Evolutionary conservation across 2,797 vertebrate genomes (phyloP).

Genomic region (Oceanodroma leucorhoa): DNA sequence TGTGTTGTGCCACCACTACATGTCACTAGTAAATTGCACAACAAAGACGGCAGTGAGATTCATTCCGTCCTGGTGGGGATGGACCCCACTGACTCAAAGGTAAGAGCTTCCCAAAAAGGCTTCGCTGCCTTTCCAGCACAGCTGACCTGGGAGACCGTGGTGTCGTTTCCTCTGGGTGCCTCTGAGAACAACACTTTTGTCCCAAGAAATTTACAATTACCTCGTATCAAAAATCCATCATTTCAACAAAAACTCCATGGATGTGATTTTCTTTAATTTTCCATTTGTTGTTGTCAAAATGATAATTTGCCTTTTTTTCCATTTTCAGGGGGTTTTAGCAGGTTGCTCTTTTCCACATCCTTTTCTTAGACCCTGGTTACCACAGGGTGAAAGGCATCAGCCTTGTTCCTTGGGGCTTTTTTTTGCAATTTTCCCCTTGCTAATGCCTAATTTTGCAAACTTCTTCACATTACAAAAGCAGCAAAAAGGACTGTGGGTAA

Average conservation of each 20-base stretch:
- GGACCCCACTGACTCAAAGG: not conserved
- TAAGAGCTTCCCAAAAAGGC: not conserved
- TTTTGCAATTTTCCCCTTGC: not conserved
- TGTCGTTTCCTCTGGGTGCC: accelerated
- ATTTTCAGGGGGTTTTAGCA: not conserved
- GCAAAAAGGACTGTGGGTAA: not conserved
- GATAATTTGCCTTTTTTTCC: not conserved
- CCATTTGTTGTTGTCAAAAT: not conserved
- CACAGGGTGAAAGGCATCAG: not conserved
- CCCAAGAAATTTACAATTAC: not conserved
- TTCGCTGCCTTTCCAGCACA: not conserved
- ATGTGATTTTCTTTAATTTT: not conserved
- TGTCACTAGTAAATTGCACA: not conserved
- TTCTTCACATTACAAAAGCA: not conserved
- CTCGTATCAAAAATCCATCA: not conserved
- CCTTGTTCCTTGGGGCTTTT: not conserved
- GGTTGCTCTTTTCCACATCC: not conserved
- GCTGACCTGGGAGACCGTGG: accelerated
- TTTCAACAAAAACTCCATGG: not conserved
- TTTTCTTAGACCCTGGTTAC: not conserved
- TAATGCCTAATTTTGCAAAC: not conserved
- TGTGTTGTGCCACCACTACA: not conserved
- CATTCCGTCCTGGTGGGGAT: not conserved
- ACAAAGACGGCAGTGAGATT: not conserved
- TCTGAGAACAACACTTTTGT: not conserved